Evolutionary conservation across 2,797 vertebrate species (phyloP).

Genomic region (Xenentodon cancila): DNA sequence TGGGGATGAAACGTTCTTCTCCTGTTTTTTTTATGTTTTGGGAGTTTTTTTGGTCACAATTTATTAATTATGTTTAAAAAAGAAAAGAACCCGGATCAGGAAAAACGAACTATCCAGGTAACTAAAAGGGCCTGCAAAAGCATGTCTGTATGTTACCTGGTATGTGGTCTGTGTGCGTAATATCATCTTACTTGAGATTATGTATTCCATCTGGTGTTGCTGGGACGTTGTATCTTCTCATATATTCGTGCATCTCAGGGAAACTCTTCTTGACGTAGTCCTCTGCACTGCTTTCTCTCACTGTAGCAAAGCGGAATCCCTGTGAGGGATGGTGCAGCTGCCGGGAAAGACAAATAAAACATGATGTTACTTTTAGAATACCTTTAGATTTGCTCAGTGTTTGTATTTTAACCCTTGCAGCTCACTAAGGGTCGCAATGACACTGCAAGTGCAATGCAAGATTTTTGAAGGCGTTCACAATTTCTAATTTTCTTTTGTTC

Average conservation of each 20-base stretch:
- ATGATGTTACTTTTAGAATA: conserved; percentile 13
- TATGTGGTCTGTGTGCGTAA: conserved; percentile 6
- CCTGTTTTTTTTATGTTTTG: neutral
- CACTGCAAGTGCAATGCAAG: no score
- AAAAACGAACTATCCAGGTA: neutral
- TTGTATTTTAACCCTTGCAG: no score
- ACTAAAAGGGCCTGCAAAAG: neutral
- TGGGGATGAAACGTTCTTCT: conserved; percentile 4
- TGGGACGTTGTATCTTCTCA: conserved; percentile 96
- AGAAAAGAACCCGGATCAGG: conserved; percentile 1
- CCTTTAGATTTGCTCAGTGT: no score
- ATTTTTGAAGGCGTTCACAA: no score
- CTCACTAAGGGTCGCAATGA: no score
- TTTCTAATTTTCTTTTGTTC: conserved; percentile 4
- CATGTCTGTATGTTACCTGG: neutral
- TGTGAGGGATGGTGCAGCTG: conserved; percentile 98
- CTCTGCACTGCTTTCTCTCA: conserved; percentile 96
- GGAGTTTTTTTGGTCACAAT: conserved; percentile 1
- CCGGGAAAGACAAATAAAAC: conserved; percentile 40
- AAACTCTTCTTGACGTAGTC: conserved; percentile 98
- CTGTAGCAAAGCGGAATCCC: conserved; percentile 96
- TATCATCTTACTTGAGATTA: conserved; percentile 90
- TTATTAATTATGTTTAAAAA: conserved; percentile 5
- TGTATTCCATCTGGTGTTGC: conserved; percentile 92
- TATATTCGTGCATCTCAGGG: conserved; percentile 99